Conservation (phyloP, 2,888 invertebrate species). For the Melanchra persicariae region DNA sequence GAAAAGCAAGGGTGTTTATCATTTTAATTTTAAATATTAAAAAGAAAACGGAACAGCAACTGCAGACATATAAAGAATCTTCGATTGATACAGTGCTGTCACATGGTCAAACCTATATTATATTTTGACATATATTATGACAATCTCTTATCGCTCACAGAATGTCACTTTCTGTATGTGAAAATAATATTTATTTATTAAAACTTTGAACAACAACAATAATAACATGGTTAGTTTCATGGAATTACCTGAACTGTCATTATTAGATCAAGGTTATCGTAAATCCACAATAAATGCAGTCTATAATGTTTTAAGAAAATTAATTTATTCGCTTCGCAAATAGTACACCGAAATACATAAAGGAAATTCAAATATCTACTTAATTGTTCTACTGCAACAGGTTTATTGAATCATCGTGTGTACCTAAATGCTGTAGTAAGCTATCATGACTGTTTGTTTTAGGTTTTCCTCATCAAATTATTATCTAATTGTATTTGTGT, state of each 20-base stretch:
- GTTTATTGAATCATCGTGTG: not conserved
- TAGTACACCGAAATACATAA: not conserved
- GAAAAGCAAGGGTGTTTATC: no score
- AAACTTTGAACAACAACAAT: no score
- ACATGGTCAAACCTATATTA: no score
- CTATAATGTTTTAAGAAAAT: not conserved
- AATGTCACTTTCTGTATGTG: no score
- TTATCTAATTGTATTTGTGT: slow-evolving; percentile 11
- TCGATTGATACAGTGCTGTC: no score
- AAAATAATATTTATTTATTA: no score
- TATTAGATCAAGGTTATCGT: not conserved
- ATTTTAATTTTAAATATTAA: no score
- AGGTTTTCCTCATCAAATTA: slow-evolving; percentile 42
- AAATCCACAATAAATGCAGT: not conserved
- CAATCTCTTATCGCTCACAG: no score
- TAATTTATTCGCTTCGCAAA: not conserved
- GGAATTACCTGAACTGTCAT: not conserved
- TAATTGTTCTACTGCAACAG: not conserved
- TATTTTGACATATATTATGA: no score
- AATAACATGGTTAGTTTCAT: not conserved
- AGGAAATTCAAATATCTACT: not conserved
- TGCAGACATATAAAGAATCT: no score
- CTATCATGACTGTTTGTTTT: slow-evolving; percentile 19
- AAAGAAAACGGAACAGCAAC: no score
- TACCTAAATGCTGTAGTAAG: not conserved